Base-by-base conservation (phyloP, 1,140 invertebrate species). In the Drosophila truncata region DNA sequence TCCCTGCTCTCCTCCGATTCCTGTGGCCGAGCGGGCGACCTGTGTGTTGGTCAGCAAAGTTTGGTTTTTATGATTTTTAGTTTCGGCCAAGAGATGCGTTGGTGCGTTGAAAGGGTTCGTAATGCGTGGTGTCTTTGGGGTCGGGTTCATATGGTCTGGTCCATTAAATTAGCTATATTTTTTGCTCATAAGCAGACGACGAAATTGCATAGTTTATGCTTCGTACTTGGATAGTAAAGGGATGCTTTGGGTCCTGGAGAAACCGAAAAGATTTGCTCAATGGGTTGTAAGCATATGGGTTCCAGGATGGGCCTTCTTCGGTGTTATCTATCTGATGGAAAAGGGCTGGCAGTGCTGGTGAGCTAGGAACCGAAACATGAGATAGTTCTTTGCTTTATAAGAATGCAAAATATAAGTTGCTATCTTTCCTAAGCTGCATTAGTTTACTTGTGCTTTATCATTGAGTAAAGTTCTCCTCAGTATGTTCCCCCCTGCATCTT, bases 111-210 rank as follows among this genome's bases (percentile, higher is more conserved):
- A 72, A 72, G 70, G 70, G 66, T 72, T 59, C 20, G 18, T 25
- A 23, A 16, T 14, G 33, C 42, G 70, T 42, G 27, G 70, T 50
- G 69, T 70, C 50, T 58, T 33, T 33, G 35, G 67, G 67, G 44
- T 49, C 63, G 69, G 69, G 44, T 72, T 59, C 50, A 39, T 72
- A 72, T 50, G 66, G 69, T 60, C 52, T 72, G 69, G 52, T 44
- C 69, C 69, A 72, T 72, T 72, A 60, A 72, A 72, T 50, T 72
- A 55, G 54, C 70, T 31, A 73, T 73, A 73, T 73, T 73, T 72
- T 73, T 60, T 50, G 70, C 66, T 72, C 67, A 73, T 73, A 73
- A 73, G 66, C 67, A 73, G 70, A 50, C 70, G 52, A 52, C 50
- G 29, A 60, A 71, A 72, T 50, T 33, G 44, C 67, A 73, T 72